Percentiles rank a stretch among this genome's conserved stretches.
Conservation (phyloP, 2,888 invertebrate species). For the Corbicula japonica region DNA sequence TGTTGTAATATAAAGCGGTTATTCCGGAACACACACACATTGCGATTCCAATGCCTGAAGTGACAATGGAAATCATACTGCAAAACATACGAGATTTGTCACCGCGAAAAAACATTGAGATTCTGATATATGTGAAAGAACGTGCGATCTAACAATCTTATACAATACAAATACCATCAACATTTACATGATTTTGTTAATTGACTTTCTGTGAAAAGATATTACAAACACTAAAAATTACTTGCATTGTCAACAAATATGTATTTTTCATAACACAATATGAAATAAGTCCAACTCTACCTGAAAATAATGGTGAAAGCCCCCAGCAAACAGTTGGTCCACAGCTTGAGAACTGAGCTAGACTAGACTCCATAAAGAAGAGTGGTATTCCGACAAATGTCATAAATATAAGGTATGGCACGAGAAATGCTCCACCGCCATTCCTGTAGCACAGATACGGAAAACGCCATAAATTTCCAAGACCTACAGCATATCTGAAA, state of each 20-base stretch:
- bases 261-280: too few relatives aligned
- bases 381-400: slow-evolving; percentile 84
- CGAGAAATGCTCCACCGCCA: slow-evolving; percentile 85
- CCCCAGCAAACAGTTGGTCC: slow-evolving; percentile 86
- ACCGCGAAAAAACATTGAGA: too few relatives aligned
- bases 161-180: too few relatives aligned
- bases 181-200: too few relatives aligned
- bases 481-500: slow-evolving; percentile 79
- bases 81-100: too few relatives aligned
- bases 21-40: slow-evolving; percentile 74
- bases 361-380: slow-evolving; percentile 85
- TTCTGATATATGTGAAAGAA: too few relatives aligned
- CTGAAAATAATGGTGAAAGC: slow-evolving; percentile 85
- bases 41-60: slow-evolving; percentile 69
- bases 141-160: too few relatives aligned
- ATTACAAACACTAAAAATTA: too few relatives aligned
- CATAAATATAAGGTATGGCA: slow-evolving; percentile 85
- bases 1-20: slow-evolving; percentile 77
- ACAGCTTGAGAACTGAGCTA: slow-evolving; percentile 85
- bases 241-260: too few relatives aligned
- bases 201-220: too few relatives aligned
- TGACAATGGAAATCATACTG: neutral
- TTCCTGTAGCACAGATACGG: slow-evolving; percentile 87
- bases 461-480: slow-evolving; percentile 89
- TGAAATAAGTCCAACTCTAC: too few relatives aligned